Percentiles rank a stretch among this genome's conserved stretches.
Conservation (phyloP, 1,140 invertebrate genomes). For the Holotrichia oblita region DNA sequence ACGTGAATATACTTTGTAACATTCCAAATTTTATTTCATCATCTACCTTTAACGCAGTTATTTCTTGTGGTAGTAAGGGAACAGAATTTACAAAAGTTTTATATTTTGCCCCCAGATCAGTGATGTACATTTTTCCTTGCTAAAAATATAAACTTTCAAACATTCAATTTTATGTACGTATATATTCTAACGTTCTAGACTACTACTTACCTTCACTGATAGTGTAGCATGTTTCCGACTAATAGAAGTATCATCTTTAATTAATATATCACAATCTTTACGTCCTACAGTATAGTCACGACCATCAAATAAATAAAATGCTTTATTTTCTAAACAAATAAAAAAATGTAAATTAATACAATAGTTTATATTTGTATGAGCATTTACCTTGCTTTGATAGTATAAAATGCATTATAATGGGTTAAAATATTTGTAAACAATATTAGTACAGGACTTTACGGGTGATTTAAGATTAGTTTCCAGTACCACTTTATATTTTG, state of each 20-base stretch:
- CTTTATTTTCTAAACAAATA: background rate
- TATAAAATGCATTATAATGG: background rate
- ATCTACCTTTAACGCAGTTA: constrained; percentile 59
- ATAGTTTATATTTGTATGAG: background rate
- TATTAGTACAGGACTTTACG: background rate
- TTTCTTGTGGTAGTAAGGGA: constrained; percentile 54
- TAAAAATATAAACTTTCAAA: constrained; percentile 35
- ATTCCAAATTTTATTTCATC: constrained; percentile 66
- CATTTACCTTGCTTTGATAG: background rate
- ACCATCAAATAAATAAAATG: constrained; percentile 11
- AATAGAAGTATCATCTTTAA: constrained; percentile 50
- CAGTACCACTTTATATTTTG: background rate
- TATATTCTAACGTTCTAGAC: background rate
- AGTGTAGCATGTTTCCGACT: constrained; percentile 50
- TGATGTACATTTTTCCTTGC: constrained; percentile 56
- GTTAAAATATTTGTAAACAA: background rate
- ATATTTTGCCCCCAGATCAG: constrained; percentile 66
- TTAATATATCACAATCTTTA: constrained; percentile 51
- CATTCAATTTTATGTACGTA: background rate
- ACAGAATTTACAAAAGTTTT: constrained; percentile 65
- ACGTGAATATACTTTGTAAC: constrained; percentile 58
- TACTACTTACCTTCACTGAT: constrained; percentile 45
- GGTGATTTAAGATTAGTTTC: background rate
- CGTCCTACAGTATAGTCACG: constrained; percentile 43
- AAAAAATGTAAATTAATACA: background rate